phyloP scores from a whole-genome alignment of 2,888 invertebrate species.

The Cataglyphis livida region DNA sequence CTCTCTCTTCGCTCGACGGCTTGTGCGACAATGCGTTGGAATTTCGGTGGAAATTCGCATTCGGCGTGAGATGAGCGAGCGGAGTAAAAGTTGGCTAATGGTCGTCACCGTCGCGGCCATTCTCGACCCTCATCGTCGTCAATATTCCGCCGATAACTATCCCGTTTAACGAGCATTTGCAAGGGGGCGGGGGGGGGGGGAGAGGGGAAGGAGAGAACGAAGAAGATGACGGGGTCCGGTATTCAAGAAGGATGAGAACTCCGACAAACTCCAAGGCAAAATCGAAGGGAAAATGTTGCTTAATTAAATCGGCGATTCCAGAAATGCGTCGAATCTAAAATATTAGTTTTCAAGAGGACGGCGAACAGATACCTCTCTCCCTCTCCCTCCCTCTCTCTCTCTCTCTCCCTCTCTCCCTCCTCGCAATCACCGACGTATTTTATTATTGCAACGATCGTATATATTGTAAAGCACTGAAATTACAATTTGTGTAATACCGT shows the following conservation, averaged over 20 bases:
- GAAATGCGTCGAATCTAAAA: constrained; percentile 8
- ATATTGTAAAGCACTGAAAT: constrained; percentile 37
- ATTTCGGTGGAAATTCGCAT: constrained; percentile 52
- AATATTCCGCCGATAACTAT: constrained; percentile 46
- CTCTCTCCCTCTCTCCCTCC: too few relatives aligned
- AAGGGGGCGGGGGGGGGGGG: not conserved
- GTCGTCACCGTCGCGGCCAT: constrained; percentile 58
- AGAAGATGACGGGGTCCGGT: constrained; percentile 16
- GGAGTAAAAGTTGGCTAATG: constrained; percentile 57
- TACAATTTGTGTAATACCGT: constrained; percentile 46
- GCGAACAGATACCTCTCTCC: not conserved
- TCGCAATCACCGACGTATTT: not conserved
- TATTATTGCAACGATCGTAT: not conserved
- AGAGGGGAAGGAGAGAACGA: not conserved
- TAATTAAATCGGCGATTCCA: constrained; percentile 29
- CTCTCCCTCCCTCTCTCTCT: too few relatives aligned
- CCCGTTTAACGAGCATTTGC: constrained; percentile 36
- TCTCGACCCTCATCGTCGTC: constrained; percentile 34
- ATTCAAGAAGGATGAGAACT: constrained; percentile 62
- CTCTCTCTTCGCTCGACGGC: not conserved
- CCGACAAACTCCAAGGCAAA: constrained; percentile 27
- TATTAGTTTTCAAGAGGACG: constrained; percentile 16
- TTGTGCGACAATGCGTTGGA: constrained; percentile 52
- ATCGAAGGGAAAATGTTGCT: constrained; percentile 33
- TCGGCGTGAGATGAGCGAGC: constrained; percentile 14